These are phyloP conservation scores for Zoroaster sp. DNA, from an alignment of 53 echinoderm and acorn worm genomes.

Conservation along the genomic window DNA sequence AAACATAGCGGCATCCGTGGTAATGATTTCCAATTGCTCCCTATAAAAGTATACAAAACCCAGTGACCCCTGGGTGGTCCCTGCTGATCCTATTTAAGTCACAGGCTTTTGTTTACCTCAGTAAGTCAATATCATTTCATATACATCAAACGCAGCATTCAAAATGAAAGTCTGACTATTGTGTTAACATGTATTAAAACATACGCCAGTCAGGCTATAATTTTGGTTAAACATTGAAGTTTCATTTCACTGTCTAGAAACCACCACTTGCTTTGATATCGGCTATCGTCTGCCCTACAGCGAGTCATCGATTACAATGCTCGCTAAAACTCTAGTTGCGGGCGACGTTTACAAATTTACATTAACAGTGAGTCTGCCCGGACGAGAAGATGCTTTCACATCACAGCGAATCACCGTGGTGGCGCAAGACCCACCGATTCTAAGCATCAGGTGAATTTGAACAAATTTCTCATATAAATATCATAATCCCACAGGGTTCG, in stretches of 20 bases:
- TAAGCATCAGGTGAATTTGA: slow-evolving; percentile 16
- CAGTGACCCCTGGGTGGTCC: neutral
- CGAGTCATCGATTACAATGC: neutral
- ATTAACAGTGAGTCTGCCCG: slow-evolving; percentile 20
- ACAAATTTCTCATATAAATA: neutral
- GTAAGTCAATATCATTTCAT: neutral
- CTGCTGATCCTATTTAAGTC: neutral
- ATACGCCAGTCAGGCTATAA: too few relatives aligned
- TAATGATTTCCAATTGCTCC: neutral
- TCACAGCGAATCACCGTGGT: slow-evolving; percentile 40
- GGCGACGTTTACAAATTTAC: slow-evolving; percentile 25
- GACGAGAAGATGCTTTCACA: slow-evolving; percentile 7
- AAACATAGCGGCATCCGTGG: too few relatives aligned
- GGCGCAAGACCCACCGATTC: slow-evolving; percentile 36
- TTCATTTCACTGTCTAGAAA: too few relatives aligned
- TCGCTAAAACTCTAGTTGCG: neutral
- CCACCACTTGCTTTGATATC: slow-evolving; percentile 33
- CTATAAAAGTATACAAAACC: neutral
- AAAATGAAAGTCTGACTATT: neutral
- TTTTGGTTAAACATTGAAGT: too few relatives aligned
- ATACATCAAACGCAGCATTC: neutral
- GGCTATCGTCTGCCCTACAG: slow-evolving; percentile 24
- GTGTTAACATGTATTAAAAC: neutral
- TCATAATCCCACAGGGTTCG: neutral
- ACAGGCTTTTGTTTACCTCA: neutral